phyloP scores from a whole-genome alignment of 2,888 invertebrate genomes.

The Sussaba pulchella region DNA sequence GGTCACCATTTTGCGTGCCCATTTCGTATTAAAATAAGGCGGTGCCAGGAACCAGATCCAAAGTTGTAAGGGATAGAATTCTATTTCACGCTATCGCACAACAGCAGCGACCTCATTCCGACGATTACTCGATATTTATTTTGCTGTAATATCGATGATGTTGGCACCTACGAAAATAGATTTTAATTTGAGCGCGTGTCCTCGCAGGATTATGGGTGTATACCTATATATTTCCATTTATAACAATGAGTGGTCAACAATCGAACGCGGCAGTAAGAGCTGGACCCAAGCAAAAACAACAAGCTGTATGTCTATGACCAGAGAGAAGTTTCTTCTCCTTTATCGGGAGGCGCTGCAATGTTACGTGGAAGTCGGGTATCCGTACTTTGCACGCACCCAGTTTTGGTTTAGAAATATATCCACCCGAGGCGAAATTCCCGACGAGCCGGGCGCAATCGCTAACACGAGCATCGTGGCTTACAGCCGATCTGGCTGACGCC shows the following conservation, averaged over 20 bases:
- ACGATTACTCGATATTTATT: constrained; percentile 12
- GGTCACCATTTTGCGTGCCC: no score
- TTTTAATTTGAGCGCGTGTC: background rate
- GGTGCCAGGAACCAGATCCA: no score
- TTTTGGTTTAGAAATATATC: constrained; percentile 35
- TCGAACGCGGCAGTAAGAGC: constrained; percentile 3
- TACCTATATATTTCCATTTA: background rate
- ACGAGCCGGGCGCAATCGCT: constrained; percentile 25
- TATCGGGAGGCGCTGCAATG: constrained; percentile 15
- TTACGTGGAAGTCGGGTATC: constrained; percentile 41
- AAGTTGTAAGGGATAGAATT: no score
- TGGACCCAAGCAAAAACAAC: background rate
- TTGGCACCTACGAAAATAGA: constrained; percentile 3
- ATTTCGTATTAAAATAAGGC: no score
- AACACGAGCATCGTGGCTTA: constrained; percentile 18
- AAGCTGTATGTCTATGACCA: background rate
- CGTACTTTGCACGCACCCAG: constrained; percentile 18
- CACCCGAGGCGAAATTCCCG: constrained; percentile 43
- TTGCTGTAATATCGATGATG: constrained; percentile 1
- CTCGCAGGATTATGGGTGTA: background rate
- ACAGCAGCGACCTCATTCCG: background rate
- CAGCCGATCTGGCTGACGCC: constrained; percentile 30
- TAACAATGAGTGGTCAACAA: background rate
- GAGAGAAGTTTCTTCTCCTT: constrained; percentile 28
- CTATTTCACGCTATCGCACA: no score